These are phyloP conservation scores for Diabrotica balteata DNA, from an alignment of 2,888 invertebrate genomes.

Conservation along the genomic window DNA sequence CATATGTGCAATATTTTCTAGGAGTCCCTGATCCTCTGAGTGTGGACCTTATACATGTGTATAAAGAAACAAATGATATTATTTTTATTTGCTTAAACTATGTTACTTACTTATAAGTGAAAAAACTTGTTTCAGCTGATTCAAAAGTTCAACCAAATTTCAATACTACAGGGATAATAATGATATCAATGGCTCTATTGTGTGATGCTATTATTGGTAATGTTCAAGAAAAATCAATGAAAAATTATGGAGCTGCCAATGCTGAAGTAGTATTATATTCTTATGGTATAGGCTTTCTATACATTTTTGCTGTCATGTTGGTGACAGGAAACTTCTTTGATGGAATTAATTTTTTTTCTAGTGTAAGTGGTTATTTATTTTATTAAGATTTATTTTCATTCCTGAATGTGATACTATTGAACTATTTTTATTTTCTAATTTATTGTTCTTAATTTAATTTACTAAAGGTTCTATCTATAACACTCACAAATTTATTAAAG, in stretches of 20 bases:
- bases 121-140: conserved; percentile 66
- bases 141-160: conserved; percentile 80
- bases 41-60: too few species aligned
- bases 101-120: too few species aligned
- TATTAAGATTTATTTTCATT: too few species aligned
- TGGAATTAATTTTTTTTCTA: conserved; percentile 78
- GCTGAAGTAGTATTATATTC: conserved; percentile 94
- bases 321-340: conserved; percentile 75
- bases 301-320: conserved; percentile 77
- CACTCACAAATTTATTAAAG: too few species aligned
- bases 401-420: too few species aligned
- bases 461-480: too few species aligned
- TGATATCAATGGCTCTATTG: conserved; percentile 84
- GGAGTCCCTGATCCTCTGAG: too few species aligned
- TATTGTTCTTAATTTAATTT: too few species aligned
- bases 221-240: conserved; percentile 96
- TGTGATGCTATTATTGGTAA: conserved; percentile 97
- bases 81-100: too few species aligned
- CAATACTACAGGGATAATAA: conserved; percentile 71
- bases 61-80: too few species aligned
- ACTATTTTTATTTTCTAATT: too few species aligned
- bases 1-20: too few species aligned
- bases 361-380: conserved; percentile 62
- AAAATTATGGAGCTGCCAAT: conserved; percentile 80
- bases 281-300: conserved; percentile 86